Evolutionary conservation across 2,888 invertebrate species (phyloP), one percentile per base, ranked within the genome.

Genomic region (Oscheius onirici): DNA sequence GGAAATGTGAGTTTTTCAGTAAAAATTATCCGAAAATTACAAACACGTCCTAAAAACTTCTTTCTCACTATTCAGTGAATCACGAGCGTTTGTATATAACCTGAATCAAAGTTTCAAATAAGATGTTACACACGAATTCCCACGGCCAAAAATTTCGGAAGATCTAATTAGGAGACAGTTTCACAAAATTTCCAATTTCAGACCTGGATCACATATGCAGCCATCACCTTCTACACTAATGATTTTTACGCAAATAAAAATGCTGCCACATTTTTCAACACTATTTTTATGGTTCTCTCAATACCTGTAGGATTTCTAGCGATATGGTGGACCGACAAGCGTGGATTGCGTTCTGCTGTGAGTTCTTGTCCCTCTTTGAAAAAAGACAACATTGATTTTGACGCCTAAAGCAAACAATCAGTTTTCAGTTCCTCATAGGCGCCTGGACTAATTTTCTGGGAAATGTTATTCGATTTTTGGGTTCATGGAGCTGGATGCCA

Each of bases 171-270:
- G 34, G 5, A 34, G 34, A 34, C 34, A 34, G 8, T 0, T 34
- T 34, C 8, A 34, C 8, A 8, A 3, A 34, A 34, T 34, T 34
- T 8, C 8, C 34, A 8, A 3, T 58, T 52, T 86, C 84, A 90
- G 90, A 88, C 89, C 52, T 90, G 90, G 90, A 89, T 90, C 22
- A 88, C 88, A 15, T 90, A 88, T 81, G 88, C 90, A 10, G 88
- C 90, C 0, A 88, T 90, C 26, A 89, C 90, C 28, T 89, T 89
- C 76, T 84, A 87, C 17, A 88, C 89, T 1, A 87, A 88, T 2
- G 80, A 80, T 10, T 90, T 87, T 77, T 90, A 89, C 79, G 66
- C 65, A 5, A 82, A 84, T 63, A 78, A 82, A 3, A 85, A 87
- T 75, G 85, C 87, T 10, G 87, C 90, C 15, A 88, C 89, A 74